Evolutionary conservation across 2,113 vertebrate genomes (phyloP), one percentile per base, ranked within the genome.

Genomic region (Xiphophorus couchianus): DNA sequence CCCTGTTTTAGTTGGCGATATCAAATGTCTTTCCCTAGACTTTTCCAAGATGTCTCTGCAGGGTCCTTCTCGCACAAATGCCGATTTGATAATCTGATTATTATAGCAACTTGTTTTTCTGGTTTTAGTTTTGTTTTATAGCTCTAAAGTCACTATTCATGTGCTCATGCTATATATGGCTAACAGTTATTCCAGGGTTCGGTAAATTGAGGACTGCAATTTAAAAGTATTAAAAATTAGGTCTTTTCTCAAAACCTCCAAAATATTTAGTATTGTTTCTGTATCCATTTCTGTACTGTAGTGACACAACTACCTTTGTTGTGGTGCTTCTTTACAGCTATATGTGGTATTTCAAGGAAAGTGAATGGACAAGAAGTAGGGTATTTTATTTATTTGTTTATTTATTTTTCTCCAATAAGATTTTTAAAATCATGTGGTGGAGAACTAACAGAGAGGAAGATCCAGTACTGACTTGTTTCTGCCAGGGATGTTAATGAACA

Each of bases 1-100:
- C 86, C 72, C 82, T 35, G 28, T 83, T 89, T 88, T 88, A 90
- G 88, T 84, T 69, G 67, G 73, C 69, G 73, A 76, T 89, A 90
- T 93, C 90, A 65, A 78, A 73, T 93, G 68, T 90, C 88, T 78
- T 85, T 84, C 73, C 81, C 62, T 60, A 66, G 31, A 27, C 30
- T 69, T 62, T 39, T 80, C 80, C 75, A 80, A 73, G 71, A 75
- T 74, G 74, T 75, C 27, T 31, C 42, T 30, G 48, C 19, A 10
- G 60, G 4, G 35, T 66, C 44, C 10, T 27, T 22, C 58, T 74
- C 35, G 5, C 42, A 58, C 2, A 12, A 39, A 25, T 54, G 37
- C 30, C 1, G 9, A 22, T 65, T 31, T 27, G 11, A 66, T 51
- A 29, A 58, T 9, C 12, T 60, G 4, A 6, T 44, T 31, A 0